Percentiles rank a stretch among this genome's conserved stretches.
These are phyloP conservation scores for Albula goreensis DNA, from an alignment of 2,113 vertebrate genomes.

Conservation along the genomic window DNA sequence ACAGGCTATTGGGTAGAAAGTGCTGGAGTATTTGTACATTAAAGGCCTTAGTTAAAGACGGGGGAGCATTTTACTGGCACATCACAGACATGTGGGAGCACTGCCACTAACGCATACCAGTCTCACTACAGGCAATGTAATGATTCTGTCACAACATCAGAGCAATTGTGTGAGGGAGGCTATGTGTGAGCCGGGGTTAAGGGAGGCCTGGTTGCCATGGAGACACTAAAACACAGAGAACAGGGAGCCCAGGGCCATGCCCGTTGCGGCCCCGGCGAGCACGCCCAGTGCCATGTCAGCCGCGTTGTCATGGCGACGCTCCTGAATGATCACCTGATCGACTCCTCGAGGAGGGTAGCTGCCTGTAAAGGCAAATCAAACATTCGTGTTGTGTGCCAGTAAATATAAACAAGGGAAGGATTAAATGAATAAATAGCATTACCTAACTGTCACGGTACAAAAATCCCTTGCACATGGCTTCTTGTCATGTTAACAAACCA, in stretches of 20 bases:
- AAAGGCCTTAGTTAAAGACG: constrained; percentile 34
- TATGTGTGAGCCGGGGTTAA: not conserved
- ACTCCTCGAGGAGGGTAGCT: constrained; percentile 71
- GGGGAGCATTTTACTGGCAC: constrained; percentile 32
- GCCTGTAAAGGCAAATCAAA: constrained; percentile 57
- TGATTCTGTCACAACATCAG: not conserved
- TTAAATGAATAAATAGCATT: not conserved
- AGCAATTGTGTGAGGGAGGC: not conserved
- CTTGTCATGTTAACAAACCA: not conserved
- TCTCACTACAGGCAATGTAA: not conserved
- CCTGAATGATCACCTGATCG: constrained; percentile 83
- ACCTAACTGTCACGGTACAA: not conserved
- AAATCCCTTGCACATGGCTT: not conserved
- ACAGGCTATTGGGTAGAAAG: constrained; percentile 42
- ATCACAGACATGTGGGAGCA: constrained; percentile 45
- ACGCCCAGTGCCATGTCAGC: constrained; percentile 87
- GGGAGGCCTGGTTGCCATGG: not conserved
- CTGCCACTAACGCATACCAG: not conserved
- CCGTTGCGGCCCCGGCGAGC: constrained; percentile 89
- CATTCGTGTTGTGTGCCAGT: not conserved
- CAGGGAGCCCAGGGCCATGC: constrained; percentile 89
- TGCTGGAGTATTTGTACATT: constrained; percentile 45
- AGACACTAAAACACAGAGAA: constrained; percentile 88
- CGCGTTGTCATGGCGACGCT: constrained; percentile 79
- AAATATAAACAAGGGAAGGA: not conserved